Evolutionary conservation across 2,888 invertebrate species (phyloP), one percentile per base, ranked within the genome.

Genomic region (Xylocampa areola): DNA sequence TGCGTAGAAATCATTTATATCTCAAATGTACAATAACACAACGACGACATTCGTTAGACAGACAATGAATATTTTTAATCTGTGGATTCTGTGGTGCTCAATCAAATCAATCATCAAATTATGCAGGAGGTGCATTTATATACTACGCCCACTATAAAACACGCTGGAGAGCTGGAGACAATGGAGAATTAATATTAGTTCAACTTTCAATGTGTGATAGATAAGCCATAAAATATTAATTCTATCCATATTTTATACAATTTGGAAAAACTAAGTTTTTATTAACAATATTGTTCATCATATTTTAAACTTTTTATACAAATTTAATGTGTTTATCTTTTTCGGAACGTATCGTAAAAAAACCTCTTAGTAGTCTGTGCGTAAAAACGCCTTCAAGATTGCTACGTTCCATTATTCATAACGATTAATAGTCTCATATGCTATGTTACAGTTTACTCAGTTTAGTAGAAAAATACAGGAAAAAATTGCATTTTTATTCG

Each of bases 21-120:
- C 43, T 58, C 36, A 60, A 61, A 52, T 41, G 48, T 49, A 74
- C 70, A 74, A 76, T 61, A 76, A 76, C 68, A 68, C 68, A 67
- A 73, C 70, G 54, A 43, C 50, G 52, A 60, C n/a, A 8, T 0
- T 37, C n/a, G n/a, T n/a, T n/a, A n/a, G n/a, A n/a, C n/a, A n/a
- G n/a, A n/a, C n/a, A n/a, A n/a, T n/a, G n/a, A 35, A 36, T 23
- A 27, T 72, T 53, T 70, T 39, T 66, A 37, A 50, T 67, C 71
- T 70, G 71, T 66, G 37, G 0, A 0, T 7, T 5, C 8, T 8
- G 8, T 23, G 23, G 5, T 5, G 8, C 7, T 23, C 23, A 23
- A 23, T 8, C 8, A n/a, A n/a, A 8, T 23, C 23, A 10, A 23
- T 10, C 17, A 14, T n/a, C n/a, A 53, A 32, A 39, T 25, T 43